Base-by-base conservation (phyloP, 1,140 invertebrate genomes). In the Phenacoccus solenopsis region DNA sequence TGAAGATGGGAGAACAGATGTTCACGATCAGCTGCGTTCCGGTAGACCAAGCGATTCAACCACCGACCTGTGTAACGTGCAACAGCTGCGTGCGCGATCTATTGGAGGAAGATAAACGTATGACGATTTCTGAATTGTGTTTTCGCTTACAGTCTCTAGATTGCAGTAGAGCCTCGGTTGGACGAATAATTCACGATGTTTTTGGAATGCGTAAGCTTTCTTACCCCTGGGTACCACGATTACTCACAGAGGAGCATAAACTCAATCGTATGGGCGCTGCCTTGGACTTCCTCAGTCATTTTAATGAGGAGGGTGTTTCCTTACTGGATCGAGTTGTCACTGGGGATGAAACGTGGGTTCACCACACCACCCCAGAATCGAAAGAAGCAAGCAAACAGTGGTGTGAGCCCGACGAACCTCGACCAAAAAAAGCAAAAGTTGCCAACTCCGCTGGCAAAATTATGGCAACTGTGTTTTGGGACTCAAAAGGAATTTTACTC, bases 301-400 rank as follows among this genome's bases (percentile, higher is more conserved):
- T 7, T 20, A 5, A 25, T 7, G 64, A 67, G 20, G 68, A 69
- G 22, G 68, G 68, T 30, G 68, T 7, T 5, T 24, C 28, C 10
- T 35, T 77, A 74, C 70, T 72, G 12, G n/a, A 69, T 24, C 16
- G 28, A 38, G 70, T 76, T 13, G 68, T 75, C 22, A 76, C 73
- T 28, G 72, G 74, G 1, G 74, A 78, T 70, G 76, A 75, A 72
- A 75, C 73, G 3, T 77, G 72, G 73, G 71, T 75, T 64, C 35
- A 68, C 22, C 73, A 75, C 35, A 61, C 71, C 35, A 73, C 70
- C 22, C 72, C 73, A 21, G 73, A 77, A 69, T 72, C 72, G 13
- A 76, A 75, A 70, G 49, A 70, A 20, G 68, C 74, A 35, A 68
- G 67, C 22, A 71, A 70, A 57, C 21, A 73, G 61, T 72, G 71